phyloP scores from a whole-genome alignment of 2,888 invertebrate genomes.

The Mayetiola destructor region DNA sequence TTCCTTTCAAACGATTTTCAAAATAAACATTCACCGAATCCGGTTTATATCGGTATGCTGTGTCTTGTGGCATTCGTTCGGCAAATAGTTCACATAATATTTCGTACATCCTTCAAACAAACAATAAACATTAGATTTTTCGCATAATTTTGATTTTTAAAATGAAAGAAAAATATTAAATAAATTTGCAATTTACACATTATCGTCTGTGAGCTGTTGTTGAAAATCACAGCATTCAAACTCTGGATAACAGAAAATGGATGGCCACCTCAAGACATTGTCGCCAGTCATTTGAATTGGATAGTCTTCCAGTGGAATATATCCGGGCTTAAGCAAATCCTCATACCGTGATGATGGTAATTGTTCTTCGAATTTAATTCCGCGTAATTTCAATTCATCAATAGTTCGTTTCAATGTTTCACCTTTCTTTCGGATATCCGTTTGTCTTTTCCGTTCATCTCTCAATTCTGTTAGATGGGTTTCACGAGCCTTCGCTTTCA shows the following conservation, averaged over 20 bases:
- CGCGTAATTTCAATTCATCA: constrained; percentile 35
- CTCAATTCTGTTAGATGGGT: constrained; percentile 35
- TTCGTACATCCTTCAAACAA: constrained; percentile 38
- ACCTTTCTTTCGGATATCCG: constrained; percentile 39
- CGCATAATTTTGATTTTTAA: constrained; percentile 13
- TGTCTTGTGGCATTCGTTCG: constrained; percentile 59
- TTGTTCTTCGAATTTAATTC: constrained; percentile 42
- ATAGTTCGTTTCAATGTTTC: constrained; percentile 36
- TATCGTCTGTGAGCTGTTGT: constrained; percentile 61
- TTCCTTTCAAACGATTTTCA: constrained; percentile 48
- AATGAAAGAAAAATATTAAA: not conserved
- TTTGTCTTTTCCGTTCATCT: constrained; percentile 39
- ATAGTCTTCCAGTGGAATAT: constrained; percentile 48
- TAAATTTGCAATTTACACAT: constrained; percentile 34
- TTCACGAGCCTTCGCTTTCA: constrained; percentile 35
- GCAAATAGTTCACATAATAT: constrained; percentile 52
- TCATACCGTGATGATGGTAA: constrained; percentile 26
- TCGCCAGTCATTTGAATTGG: constrained; percentile 46
- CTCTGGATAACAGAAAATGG: constrained; percentile 79
- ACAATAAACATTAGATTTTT: constrained; percentile 18
- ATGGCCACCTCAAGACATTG: constrained; percentile 64
- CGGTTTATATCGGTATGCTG: constrained; percentile 44
- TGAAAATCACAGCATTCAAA: constrained; percentile 76
- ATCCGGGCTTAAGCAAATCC: constrained; percentile 45
- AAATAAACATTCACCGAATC: constrained; percentile 54